Evolutionary conservation across 1,140 invertebrate species (phyloP), one percentile per base, ranked within the genome.

Genomic region (Marisa cornuarietis): DNA sequence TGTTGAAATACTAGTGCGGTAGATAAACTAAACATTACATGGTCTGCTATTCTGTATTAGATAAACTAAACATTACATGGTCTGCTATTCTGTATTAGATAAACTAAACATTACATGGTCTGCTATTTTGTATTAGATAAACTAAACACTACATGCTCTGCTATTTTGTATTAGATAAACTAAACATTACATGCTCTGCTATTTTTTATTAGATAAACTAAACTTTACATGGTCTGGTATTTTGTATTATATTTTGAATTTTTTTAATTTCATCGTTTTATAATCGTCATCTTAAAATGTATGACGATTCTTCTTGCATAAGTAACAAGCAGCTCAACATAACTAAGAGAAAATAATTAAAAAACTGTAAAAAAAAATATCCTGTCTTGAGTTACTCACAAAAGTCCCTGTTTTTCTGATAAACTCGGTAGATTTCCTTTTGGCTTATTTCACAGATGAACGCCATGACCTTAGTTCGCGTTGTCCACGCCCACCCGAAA

Each of bases 401-500:
- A 65, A 84, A 85, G 71, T 86, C 86, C 62, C 87, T 80, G 8
- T 83, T 65, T 20, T 80, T 78, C 71, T 86, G 82, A 10, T 79
- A 54, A n/a, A 88, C 80, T 11, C 85, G 81, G 82, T 87, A 87
- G 16, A 84, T 80, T 68, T 88, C 87, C 0, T 76, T 42, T 63
- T 69, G 72, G 20, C 77, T 78, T 26, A 88, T 88, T 71, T 88
- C 87, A 82, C 87, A 88, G 16, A 88, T 85, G 81, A 81, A 86
- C 1, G 86, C 83, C 49, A 76, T 24, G 4, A 52, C 66, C 18
- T 31, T 24, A 3, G 62, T 76, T 11, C 66, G 18, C 10, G 62
- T 20, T 13, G 58, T 52, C 54, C 78, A 76, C 20, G 72, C 65
- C 77, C 78, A 82, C 51, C 61, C 73, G 42, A 75, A 82, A 9